Conservation (phyloP, 2,888 invertebrate genomes). For the Pandemis cinnamomeana region DNA sequence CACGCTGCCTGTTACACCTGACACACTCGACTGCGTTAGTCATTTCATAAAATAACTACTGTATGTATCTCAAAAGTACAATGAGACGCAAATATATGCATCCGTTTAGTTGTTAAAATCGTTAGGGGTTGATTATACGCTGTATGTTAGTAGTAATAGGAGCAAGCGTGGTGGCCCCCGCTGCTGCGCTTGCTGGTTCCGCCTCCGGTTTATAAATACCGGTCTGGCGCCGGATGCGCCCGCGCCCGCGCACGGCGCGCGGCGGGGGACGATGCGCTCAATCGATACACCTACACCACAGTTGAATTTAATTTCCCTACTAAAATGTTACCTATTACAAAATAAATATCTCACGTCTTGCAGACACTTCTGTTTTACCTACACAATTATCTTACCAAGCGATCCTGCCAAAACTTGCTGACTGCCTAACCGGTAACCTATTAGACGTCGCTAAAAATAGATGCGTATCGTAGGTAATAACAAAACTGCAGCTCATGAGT, state of each 20-base stretch:
- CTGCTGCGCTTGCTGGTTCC: conserved; percentile 56
- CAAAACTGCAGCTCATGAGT: too few species aligned
- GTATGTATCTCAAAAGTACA: background rate
- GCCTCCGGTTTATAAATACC: conserved; percentile 81
- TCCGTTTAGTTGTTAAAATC: background rate
- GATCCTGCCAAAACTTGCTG: too few species aligned
- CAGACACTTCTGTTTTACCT: background rate
- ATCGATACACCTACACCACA: conserved; percentile 47
- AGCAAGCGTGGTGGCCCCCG: conserved; percentile 1
- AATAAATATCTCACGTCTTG: background rate
- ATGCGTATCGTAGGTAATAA: too few species aligned
- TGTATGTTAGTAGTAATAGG: conserved; percentile 19
- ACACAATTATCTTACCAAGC: too few species aligned
- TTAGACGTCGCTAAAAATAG: too few species aligned
- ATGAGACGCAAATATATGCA: too few species aligned
- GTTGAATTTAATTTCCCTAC: conserved; percentile 36
- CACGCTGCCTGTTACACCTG: background rate
- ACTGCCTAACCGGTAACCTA: too few species aligned
- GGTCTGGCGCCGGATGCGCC: conserved; percentile 76
- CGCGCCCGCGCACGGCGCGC: conserved; percentile 43
- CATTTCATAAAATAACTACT: background rate
- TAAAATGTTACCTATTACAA: background rate
- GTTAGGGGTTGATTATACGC: conserved; percentile 3
- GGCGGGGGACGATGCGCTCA: conserved; percentile 41
- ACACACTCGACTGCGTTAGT: background rate